These are phyloP conservation scores for Colletes collaris DNA, from an alignment of 2,888 invertebrate species.

Conservation along the genomic window DNA sequence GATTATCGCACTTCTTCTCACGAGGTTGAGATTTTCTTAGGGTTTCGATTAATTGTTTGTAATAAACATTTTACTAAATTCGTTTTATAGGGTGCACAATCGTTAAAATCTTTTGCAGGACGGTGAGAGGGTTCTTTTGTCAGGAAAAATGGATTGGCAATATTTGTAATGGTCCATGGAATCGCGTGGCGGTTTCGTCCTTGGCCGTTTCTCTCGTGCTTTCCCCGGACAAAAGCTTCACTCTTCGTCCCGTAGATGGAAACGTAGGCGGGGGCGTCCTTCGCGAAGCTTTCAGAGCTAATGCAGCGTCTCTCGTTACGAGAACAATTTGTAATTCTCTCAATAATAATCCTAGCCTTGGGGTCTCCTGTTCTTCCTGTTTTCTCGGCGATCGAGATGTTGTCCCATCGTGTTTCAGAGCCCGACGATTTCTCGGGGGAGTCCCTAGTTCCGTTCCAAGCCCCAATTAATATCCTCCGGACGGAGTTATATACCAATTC, in stretches of 20 bases:
- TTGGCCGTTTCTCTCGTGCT: constrained; percentile 23
- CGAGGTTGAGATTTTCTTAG: no score
- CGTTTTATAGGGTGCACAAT: no score
- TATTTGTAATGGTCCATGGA: not conserved
- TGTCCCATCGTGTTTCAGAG: not conserved
- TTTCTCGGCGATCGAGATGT: not conserved
- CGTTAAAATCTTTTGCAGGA: no score
- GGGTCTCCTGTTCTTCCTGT: not conserved
- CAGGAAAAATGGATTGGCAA: no score
- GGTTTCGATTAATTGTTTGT: no score
- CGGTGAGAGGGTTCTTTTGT: no score
- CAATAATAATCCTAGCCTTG: constrained; percentile 25
- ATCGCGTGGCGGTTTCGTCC: constrained; percentile 10
- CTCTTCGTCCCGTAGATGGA: constrained; percentile 12
- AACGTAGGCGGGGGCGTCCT: constrained; percentile 21
- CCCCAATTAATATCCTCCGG: not conserved
- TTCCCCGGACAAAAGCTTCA: constrained; percentile 14
- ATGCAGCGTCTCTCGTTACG: constrained; percentile 17
- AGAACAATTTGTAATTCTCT: constrained; percentile 35
- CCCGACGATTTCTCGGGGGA: constrained; percentile 24
- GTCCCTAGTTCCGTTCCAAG: not conserved
- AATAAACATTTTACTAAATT: no score
- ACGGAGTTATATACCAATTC: no score
- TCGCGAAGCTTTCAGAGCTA: constrained; percentile 24
- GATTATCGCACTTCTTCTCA: no score